Conservation (phyloP, 1,140 invertebrate species). For the Sycophila sp. region DNA sequence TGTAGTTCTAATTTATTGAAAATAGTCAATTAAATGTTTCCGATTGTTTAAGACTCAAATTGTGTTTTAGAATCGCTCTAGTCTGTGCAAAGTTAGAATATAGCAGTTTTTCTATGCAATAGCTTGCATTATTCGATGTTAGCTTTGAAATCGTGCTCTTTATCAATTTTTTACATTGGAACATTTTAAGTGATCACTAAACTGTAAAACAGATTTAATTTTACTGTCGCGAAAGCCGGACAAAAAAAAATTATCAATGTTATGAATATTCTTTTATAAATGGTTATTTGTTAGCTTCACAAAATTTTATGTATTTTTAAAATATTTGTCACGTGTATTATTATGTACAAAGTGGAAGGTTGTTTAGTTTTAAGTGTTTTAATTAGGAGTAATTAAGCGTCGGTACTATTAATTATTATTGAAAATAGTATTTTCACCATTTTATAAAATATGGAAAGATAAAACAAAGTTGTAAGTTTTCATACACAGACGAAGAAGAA, state of each 20-base stretch:
- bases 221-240: too few species aligned
- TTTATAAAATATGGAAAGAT: slow-evolving; percentile 28
- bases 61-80: slow-evolving; percentile 21
- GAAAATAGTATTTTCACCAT: slow-evolving; percentile 18
- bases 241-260: slow-evolving; percentile 16
- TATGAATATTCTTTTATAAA: slow-evolving; percentile 39
- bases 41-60: slow-evolving; percentile 12
- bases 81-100: slow-evolving; percentile 28
- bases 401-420: slow-evolving; percentile 12
- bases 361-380: slow-evolving; percentile 38
- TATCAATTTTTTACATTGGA: slow-evolving; percentile 1
- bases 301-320: slow-evolving; percentile 4
- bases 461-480: slow-evolving; percentile 12
- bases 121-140: slow-evolving; percentile 20
- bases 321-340: slow-evolving; percentile 27
- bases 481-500: background rate
- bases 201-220: slow-evolving; percentile 30
- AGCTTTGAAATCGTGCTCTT: slow-evolving; percentile 5
- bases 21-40: slow-evolving; percentile 28
- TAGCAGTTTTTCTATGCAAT: slow-evolving; percentile 12
- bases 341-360: slow-evolving; percentile 38
- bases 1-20: slow-evolving; percentile 30
- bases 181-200: slow-evolving; percentile 38
- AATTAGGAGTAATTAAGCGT: slow-evolving; percentile 19
- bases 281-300: background rate